These are phyloP conservation scores for Clupea harengus DNA, from an alignment of 2,113 vertebrate genomes.

Conservation along the genomic window DNA sequence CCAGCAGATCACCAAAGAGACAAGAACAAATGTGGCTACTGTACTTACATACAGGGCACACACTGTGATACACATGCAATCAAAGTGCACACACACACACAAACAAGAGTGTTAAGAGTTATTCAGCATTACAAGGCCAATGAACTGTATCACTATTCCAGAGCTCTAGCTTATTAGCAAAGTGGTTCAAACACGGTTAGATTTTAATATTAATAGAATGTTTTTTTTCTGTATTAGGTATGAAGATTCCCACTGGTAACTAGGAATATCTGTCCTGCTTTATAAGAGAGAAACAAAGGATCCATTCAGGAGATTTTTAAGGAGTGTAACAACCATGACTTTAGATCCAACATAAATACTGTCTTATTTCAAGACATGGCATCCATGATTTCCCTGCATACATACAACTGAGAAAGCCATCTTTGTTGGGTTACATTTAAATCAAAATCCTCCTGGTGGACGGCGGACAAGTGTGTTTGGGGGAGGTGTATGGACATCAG, in stretches of 20 bases:
- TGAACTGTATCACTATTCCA: neutral
- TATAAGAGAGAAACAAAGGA: neutral
- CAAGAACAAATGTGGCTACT: constrained; percentile 7
- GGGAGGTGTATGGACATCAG: neutral
- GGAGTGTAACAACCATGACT: neutral
- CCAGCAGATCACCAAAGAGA: constrained; percentile 49
- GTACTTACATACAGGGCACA: constrained; percentile 15
- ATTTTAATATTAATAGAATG: neutral
- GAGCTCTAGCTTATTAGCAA: neutral
- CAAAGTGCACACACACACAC: constrained; percentile 2
- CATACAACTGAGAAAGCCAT: neutral
- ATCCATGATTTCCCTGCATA: neutral
- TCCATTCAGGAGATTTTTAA: neutral
- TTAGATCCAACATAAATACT: neutral
- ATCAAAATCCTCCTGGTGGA: neutral
- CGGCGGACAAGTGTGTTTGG: neutral
- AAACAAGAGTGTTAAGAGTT: neutral
- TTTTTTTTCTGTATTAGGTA: neutral
- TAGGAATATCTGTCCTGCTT: neutral
- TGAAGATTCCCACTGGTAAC: neutral
- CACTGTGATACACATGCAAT: constrained; percentile 7
- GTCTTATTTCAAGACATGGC: neutral
- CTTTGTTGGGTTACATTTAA: too few species aligned
- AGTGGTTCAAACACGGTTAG: neutral
- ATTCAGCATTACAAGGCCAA: neutral